These are phyloP conservation scores for Chamaedrilus cognettii DNA, from an alignment of 2,888 invertebrate species.

Conservation along the genomic window DNA sequence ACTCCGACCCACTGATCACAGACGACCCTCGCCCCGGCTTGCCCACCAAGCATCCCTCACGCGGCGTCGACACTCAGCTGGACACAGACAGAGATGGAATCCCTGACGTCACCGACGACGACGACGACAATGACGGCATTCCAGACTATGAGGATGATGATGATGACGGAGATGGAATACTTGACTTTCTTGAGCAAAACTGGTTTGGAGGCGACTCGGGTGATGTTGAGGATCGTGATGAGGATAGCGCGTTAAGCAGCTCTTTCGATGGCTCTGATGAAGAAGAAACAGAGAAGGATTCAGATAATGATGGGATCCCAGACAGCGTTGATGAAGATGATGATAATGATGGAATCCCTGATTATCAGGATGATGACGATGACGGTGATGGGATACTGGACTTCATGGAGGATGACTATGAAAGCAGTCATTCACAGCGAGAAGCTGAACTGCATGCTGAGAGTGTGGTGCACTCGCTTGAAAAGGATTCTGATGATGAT, in stretches of 20 bases:
- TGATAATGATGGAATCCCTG: conserved; percentile 31
- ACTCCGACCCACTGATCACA: neutral
- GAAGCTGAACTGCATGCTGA: conserved; percentile 31
- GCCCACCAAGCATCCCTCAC: too few species aligned
- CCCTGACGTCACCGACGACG: conserved; percentile 36
- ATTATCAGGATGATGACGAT: conserved; percentile 32
- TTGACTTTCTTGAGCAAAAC: conserved; percentile 23
- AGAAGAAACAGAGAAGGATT: conserved; percentile 29
- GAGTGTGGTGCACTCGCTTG: conserved; percentile 35
- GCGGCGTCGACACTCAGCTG: conserved; percentile 6
- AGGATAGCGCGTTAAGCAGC: conserved; percentile 32
- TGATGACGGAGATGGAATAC: conserved; percentile 16
- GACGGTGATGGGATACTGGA: conserved; percentile 39
- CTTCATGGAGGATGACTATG: conserved; percentile 23
- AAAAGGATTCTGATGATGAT: conserved; percentile 25
- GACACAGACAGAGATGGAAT: conserved; percentile 28
- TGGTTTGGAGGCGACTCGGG: conserved; percentile 29
- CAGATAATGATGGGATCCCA: conserved; percentile 21
- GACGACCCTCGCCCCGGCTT: neutral
- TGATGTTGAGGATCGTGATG: conserved; percentile 43
- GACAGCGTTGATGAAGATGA: conserved; percentile 23
- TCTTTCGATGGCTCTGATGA: conserved; percentile 27
- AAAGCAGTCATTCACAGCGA: neutral
- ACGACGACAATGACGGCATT: conserved; percentile 21
- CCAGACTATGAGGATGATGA: conserved; percentile 4